Percentiles rank a stretch among this genome's conserved stretches.
phyloP scores from a whole-genome alignment of 2,888 invertebrate species.

The Epinotia nisella region DNA sequence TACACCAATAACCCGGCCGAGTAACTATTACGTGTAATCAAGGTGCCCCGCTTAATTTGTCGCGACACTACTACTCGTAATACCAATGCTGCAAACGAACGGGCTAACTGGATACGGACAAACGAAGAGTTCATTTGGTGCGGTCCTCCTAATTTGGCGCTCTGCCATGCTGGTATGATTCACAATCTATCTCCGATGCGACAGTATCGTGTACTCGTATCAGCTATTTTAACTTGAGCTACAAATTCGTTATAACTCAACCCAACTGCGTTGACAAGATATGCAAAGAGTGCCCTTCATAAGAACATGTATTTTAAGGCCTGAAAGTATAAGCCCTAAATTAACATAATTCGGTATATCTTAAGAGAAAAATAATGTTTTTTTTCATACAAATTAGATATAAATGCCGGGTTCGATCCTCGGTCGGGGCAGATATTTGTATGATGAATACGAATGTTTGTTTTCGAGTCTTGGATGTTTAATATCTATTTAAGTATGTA shows the following conservation, averaged over 20 bases:
- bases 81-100: background rate
- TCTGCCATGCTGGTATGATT: background rate
- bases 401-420: too few species aligned
- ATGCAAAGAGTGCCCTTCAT: too few species aligned
- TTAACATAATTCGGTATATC: too few species aligned
- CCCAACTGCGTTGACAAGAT: background rate
- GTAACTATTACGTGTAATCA: background rate
- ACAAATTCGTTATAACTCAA: background rate
- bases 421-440: too few species aligned
- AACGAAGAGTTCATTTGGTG: constrained; percentile 24
- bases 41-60: background rate
- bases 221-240: background rate
- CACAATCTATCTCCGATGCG: background rate
- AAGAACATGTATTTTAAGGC: too few species aligned
- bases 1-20: too few species aligned
- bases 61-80: background rate
- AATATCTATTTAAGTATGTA: too few species aligned
- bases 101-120: background rate
- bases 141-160: constrained; percentile 32
- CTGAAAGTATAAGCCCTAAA: too few species aligned
- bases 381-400: too few species aligned
- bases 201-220: background rate
- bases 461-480: too few species aligned
- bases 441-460: too few species aligned
- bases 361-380: too few species aligned